phyloP scores from a whole-genome alignment of 2,888 invertebrate species.

The Ornithoptera alexandrae region DNA sequence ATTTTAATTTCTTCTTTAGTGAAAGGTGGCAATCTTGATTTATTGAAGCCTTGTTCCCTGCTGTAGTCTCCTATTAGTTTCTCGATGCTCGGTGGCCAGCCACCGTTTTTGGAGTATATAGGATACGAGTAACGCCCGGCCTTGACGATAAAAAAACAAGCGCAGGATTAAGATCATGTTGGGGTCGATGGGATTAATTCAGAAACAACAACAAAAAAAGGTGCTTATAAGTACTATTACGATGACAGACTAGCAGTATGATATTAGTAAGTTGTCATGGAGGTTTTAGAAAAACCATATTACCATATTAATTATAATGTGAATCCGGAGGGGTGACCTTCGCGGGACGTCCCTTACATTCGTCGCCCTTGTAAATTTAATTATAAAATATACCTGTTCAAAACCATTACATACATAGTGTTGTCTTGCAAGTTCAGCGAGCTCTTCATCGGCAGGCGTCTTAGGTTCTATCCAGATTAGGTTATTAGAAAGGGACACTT shows the following conservation, averaged over 20 bases:
- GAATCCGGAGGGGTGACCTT: no score
- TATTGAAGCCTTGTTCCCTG: conserved; percentile 53
- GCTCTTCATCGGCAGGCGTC: conserved; percentile 9
- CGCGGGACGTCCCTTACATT: no score
- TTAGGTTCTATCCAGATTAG: conserved; percentile 25
- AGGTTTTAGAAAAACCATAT: no score
- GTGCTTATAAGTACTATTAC: no score
- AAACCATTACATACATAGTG: conserved; percentile 6
- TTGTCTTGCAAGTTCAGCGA: conserved; percentile 19
- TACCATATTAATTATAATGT: no score
- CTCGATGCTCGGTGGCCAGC: conserved; percentile 71
- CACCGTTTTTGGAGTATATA: conserved; percentile 65
- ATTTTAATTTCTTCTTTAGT: conserved; percentile 49
- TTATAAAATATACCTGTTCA: no score
- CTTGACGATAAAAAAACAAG: conserved; percentile 37
- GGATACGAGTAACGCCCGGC: conserved; percentile 64
- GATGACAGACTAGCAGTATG: no score
- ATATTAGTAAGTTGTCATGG: no score
- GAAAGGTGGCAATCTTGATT: conserved; percentile 68
- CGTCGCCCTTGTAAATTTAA: no score
- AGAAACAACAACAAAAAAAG: no score
- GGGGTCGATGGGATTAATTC: no score
- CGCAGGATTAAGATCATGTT: no score
- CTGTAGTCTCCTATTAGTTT: conserved; percentile 59
- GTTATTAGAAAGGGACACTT: conserved; percentile 23